Evolutionary conservation across 2,797 vertebrate genomes (phyloP).

Genomic region (Rhynchonycteris naso): DNA sequence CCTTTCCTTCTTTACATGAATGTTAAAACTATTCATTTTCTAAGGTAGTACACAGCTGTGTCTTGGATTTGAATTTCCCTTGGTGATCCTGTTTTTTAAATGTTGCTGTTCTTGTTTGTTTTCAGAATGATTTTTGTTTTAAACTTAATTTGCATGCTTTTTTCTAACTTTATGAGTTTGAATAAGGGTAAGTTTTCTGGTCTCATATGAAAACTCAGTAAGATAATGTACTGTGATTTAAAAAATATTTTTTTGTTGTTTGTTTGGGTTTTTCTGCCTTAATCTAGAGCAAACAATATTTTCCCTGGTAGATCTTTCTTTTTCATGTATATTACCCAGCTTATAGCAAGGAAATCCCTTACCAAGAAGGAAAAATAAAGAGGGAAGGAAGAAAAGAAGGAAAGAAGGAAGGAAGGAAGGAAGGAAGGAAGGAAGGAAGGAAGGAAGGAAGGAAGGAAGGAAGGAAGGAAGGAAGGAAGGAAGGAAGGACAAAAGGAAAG

Average conservation of each 20-base stretch:
- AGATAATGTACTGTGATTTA: not conserved
- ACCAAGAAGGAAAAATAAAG: not conserved
- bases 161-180: slow-evolving; percentile 62
- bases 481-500: not conserved
- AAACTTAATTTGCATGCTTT: slow-evolving; percentile 78
- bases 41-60: slow-evolving; percentile 59
- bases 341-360: not conserved
- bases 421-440: not conserved
- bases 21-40: slow-evolving; percentile 45
- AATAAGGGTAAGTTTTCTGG: slow-evolving; percentile 70
- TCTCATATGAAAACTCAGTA: slow-evolving; percentile 62
- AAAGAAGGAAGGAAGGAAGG: not conserved
- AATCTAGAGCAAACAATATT: slow-evolving; percentile 33
- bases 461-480: not conserved
- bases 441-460: not conserved
- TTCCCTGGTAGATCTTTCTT: not conserved
- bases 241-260: not conserved
- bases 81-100: slow-evolving; percentile 64
- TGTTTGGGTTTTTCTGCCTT: not conserved
- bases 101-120: slow-evolving; percentile 71
- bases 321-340: not conserved
- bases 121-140: slow-evolving; percentile 79
- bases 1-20: not conserved
- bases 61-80: slow-evolving; percentile 75
- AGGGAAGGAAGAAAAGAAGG: not conserved